Evolutionary conservation across 1,140 invertebrate genomes (phyloP).

Genomic region (Pseudomyrmex gracilis): DNA sequence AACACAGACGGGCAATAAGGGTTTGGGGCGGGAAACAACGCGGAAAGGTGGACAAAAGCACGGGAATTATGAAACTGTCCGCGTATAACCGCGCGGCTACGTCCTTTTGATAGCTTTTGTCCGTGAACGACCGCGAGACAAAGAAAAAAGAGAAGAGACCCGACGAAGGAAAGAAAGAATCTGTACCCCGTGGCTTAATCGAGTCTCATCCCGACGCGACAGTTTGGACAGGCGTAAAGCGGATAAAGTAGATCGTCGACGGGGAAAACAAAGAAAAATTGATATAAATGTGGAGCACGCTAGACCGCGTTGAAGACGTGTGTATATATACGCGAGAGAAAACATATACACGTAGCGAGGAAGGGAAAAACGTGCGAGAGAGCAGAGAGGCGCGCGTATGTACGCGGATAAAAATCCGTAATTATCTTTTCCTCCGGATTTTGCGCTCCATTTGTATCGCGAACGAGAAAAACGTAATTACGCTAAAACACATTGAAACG

Average conservation of each 20-base stretch:
- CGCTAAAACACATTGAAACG: too few species aligned
- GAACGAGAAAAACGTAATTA: too few species aligned
- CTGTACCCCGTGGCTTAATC: conserved; percentile 44
- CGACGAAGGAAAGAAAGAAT: neutral
- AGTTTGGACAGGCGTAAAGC: conserved; percentile 55
- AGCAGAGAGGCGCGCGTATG: too few species aligned
- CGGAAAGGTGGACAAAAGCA: conserved; percentile 25
- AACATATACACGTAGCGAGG: neutral
- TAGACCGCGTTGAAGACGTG: neutral
- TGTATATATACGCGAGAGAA: neutral
- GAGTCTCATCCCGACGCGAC: conserved; percentile 50
- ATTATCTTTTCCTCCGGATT: too few species aligned
- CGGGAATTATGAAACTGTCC: conserved; percentile 46
- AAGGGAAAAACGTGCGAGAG: neutral
- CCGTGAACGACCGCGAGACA: neutral
- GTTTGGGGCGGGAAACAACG: conserved; percentile 1
- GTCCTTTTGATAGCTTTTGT: conserved; percentile 45
- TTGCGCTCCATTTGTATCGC: too few species aligned
- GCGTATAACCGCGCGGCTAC: conserved; percentile 28
- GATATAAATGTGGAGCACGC: conserved; percentile 26
- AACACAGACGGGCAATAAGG: neutral
- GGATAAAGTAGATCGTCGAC: conserved; percentile 56
- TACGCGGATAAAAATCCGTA: too few species aligned
- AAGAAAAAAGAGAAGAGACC: conserved; percentile 5
- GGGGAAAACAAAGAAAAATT: conserved; percentile 47